phyloP scores from a whole-genome alignment of 2,797 vertebrate genomes.

The Onychomys arenicola region DNA sequence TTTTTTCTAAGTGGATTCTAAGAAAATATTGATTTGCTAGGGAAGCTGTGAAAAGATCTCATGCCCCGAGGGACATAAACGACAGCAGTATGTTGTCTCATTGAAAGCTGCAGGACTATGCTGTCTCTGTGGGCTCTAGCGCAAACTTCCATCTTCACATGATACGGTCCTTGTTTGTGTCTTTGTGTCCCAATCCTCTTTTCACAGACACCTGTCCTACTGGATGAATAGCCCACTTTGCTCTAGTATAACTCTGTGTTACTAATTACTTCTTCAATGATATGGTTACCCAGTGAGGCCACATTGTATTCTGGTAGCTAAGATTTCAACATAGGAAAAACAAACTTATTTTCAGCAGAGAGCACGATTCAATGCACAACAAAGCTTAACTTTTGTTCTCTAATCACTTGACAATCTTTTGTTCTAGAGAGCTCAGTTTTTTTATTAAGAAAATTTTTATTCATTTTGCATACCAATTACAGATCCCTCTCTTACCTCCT shows the following conservation, averaged over 20 bases:
- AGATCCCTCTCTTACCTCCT: no score
- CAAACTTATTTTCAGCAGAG: not conserved
- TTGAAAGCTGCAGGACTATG: not conserved
- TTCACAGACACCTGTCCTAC: not conserved
- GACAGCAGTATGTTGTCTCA: not conserved
- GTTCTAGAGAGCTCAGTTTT: not conserved
- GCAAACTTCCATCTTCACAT: accelerated
- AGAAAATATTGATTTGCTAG: not conserved
- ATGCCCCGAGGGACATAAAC: not conserved
- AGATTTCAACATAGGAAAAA: not conserved
- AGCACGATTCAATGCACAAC: not conserved
- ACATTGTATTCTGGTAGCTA: not conserved
- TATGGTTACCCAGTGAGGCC: not conserved
- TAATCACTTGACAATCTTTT: not conserved
- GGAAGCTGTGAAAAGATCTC: not conserved
- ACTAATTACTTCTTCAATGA: not conserved
- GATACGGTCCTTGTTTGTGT: not conserved
- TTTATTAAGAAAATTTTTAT: no score
- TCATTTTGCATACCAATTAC: no score
- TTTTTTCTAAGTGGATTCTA: not conserved
- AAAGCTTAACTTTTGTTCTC: not conserved
- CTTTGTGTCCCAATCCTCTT: not conserved
- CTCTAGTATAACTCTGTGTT: not conserved
- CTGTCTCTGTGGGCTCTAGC: no score
- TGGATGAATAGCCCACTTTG: not conserved